Conservation (phyloP, 2,113 vertebrate species). For the Marcusenius ussheri region DNA sequence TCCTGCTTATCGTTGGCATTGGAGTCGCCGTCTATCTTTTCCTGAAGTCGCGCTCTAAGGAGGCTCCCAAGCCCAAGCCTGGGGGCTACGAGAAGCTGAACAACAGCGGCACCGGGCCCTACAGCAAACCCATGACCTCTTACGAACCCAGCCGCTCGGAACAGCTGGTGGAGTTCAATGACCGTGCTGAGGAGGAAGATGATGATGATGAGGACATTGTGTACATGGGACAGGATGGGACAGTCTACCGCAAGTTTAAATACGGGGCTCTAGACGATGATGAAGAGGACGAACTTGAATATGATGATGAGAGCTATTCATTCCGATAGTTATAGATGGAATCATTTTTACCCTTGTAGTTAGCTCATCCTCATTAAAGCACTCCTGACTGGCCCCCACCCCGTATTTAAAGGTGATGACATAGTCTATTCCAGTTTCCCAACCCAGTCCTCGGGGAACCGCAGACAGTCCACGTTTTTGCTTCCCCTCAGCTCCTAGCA, state of each 20-base stretch:
- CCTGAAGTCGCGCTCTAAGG: conserved; percentile 55
- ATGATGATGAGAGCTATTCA: conserved; percentile 82
- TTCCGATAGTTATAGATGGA: conserved; percentile 53
- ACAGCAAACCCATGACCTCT: conserved; percentile 38
- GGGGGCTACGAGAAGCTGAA: conserved; percentile 69
- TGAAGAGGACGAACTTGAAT: conserved; percentile 78
- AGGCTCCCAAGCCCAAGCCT: conserved; percentile 36
- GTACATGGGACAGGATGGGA: conserved; percentile 87
- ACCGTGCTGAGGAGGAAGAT: conserved; percentile 60
- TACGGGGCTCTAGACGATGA: conserved; percentile 78
- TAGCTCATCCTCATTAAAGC: not conserved
- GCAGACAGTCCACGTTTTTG: too few relatives aligned
- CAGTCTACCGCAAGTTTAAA: conserved; percentile 81
- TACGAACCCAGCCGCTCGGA: conserved; percentile 50
- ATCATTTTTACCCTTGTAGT: not conserved
- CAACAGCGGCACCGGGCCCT: conserved; percentile 31
- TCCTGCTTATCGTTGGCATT: conserved; percentile 60
- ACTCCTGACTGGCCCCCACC: not conserved
- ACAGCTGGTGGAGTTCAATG: conserved; percentile 67
- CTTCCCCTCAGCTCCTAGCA: too few relatives aligned
- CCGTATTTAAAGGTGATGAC: not conserved
- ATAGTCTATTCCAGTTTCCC: not conserved
- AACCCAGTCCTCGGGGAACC: too few relatives aligned
- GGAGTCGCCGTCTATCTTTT: conserved; percentile 61
- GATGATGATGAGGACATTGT: conserved; percentile 78